Percentiles rank a stretch among this genome's conserved stretches.
These are phyloP conservation scores for Vanacampus margaritifer DNA, from an alignment of 2,113 vertebrate genomes.

Conservation along the genomic window DNA sequence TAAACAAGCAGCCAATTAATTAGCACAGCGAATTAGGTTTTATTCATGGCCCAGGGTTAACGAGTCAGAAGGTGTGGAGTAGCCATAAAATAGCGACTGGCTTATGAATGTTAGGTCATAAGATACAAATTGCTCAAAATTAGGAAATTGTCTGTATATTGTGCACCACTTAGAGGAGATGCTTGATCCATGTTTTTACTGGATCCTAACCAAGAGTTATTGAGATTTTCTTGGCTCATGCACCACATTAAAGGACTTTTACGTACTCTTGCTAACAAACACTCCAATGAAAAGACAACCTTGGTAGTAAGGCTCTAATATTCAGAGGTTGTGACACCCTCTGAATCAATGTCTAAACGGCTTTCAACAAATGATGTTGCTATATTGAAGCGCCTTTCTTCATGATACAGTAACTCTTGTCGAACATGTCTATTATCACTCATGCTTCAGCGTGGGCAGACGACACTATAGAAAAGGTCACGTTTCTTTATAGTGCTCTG, in stretches of 20 bases:
- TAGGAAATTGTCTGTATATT: not conserved
- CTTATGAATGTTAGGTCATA: not conserved
- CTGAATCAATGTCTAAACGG: not conserved
- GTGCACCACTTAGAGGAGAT: not conserved
- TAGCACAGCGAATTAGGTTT: conserved; percentile 42
- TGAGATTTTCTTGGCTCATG: not conserved
- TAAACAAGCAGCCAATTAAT: conserved; percentile 59
- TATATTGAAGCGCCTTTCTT: not conserved
- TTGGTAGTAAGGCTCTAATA: not conserved
- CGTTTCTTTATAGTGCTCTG: conserved; percentile 27
- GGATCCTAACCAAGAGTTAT: not conserved
- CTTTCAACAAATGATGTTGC: not conserved
- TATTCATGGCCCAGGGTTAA: conserved; percentile 50
- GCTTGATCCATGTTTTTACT: too few relatives aligned
- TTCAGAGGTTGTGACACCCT: not conserved
- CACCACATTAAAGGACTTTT: not conserved
- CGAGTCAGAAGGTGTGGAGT: conserved; percentile 21
- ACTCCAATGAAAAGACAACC: not conserved
- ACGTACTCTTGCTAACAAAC: not conserved
- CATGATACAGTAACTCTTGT: not conserved
- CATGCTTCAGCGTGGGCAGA: conserved; percentile 15
- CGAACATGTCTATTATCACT: conserved; percentile 25
- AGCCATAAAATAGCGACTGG: not conserved
- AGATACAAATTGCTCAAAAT: not conserved
- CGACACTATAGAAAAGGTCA: conserved; percentile 40